Conservation (phyloP, 2,888 invertebrate species). For the Euplagia quadripunctaria region DNA sequence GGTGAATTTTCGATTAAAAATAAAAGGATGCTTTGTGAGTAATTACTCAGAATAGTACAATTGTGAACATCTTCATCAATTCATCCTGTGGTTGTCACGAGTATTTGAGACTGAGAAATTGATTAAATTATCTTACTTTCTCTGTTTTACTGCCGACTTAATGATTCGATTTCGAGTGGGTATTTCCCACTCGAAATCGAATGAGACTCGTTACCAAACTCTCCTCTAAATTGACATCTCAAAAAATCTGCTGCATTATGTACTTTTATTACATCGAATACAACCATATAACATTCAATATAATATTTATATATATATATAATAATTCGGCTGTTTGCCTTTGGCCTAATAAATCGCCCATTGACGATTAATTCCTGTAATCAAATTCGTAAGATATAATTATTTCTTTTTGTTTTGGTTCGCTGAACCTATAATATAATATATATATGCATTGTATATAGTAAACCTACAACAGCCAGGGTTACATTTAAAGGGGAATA, state of each 20-base stretch:
- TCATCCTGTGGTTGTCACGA: too few relatives aligned
- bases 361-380: slow-evolving; percentile 9
- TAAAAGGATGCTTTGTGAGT: too few relatives aligned
- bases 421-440: background rate
- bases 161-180: too few relatives aligned
- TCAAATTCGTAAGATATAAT: slow-evolving; percentile 6
- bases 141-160: too few relatives aligned
- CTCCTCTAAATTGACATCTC: too few relatives aligned
- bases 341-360: background rate
- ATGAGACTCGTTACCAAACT: too few relatives aligned
- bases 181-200: too few relatives aligned
- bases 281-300: slow-evolving; percentile 6
- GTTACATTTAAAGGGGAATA: background rate
- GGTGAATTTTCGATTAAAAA: too few relatives aligned
- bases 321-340: background rate
- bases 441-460: background rate
- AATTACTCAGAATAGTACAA: too few relatives aligned
- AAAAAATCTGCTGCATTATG: background rate
- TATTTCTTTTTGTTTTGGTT: background rate
- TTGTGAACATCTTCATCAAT: too few relatives aligned
- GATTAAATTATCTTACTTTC: too few relatives aligned
- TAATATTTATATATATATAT: background rate
- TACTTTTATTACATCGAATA: slow-evolving; percentile 1
- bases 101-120: too few relatives aligned
- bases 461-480: slow-evolving; percentile 1